Evolutionary conservation across 2,797 vertebrate genomes (phyloP).

Genomic region (Danionella dracula): DNA sequence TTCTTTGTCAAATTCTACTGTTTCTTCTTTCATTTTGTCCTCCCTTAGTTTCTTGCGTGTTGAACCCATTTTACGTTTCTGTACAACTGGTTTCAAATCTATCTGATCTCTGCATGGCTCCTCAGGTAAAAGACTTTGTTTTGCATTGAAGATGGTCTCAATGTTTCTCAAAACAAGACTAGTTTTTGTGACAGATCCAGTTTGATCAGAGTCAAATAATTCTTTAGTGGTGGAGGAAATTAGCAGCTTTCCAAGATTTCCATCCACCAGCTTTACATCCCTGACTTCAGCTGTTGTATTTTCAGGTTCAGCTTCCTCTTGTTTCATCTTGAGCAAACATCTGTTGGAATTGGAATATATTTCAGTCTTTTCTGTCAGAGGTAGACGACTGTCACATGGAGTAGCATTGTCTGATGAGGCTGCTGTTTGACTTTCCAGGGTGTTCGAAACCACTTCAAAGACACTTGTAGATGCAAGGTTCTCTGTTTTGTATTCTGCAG

Average conservation of each 20-base stretch:
- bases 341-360: not conserved
- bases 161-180: not conserved
- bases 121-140: not conserved
- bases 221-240: no score
- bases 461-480: not conserved
- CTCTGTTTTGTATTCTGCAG: not conserved
- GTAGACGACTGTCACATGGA: not conserved
- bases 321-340: conserved; percentile 38
- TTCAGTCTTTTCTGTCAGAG: not conserved
- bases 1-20: not conserved
- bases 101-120: not conserved
- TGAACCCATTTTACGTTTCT: conserved; percentile 14
- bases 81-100: not conserved
- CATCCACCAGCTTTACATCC: no score
- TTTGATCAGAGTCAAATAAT: no score
- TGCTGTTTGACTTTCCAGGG: not conserved
- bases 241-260: no score
- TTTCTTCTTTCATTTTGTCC: not conserved
- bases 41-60: not conserved
- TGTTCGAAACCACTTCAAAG: not conserved
- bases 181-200: no score
- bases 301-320: not conserved
- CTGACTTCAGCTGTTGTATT: not conserved
- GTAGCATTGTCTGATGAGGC: not conserved
- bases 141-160: not conserved